phyloP scores from a whole-genome alignment of 1,140 invertebrate species.

The Drosophila guanche region DNA sequence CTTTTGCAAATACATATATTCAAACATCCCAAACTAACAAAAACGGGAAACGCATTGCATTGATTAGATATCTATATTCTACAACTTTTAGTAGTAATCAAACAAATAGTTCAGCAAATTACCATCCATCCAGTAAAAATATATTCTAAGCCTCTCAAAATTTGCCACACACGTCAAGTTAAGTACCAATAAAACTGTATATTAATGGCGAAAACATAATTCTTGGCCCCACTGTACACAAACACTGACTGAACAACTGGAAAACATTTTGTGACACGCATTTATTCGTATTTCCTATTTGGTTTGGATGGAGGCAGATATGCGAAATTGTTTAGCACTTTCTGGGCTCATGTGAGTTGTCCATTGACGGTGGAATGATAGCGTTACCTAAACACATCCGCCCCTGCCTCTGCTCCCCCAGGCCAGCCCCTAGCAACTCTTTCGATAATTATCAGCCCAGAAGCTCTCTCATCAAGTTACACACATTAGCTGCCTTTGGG shows the following conservation, averaged over 20 bases:
- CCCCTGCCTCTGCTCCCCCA: neutral
- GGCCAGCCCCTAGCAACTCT: neutral
- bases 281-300: slow-evolving; percentile 24
- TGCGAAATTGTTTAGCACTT: slow-evolving; percentile 60
- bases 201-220: neutral
- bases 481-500: too few species aligned
- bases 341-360: slow-evolving; percentile 62
- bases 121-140: too few species aligned
- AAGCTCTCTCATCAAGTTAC: neutral
- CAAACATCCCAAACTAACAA: too few species aligned
- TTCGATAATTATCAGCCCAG: slow-evolving; percentile 30
- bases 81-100: too few species aligned
- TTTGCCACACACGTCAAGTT: too few species aligned
- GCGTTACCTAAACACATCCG: slow-evolving; percentile 12
- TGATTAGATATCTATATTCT: too few species aligned
- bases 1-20: too few species aligned
- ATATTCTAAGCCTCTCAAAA: too few species aligned
- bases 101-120: too few species aligned
- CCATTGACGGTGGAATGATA: slow-evolving; percentile 57
- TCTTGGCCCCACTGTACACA: neutral
- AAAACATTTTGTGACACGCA: slow-evolving; percentile 35
- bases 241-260: neutral
- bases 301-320: slow-evolving; percentile 20
- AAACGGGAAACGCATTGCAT: too few species aligned
- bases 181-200: too few species aligned